Evolutionary conservation across 92 coral and sea anemone species (phyloP), one percentile per base, ranked within the genome.

Genomic region (Paramuricea clavata): DNA sequence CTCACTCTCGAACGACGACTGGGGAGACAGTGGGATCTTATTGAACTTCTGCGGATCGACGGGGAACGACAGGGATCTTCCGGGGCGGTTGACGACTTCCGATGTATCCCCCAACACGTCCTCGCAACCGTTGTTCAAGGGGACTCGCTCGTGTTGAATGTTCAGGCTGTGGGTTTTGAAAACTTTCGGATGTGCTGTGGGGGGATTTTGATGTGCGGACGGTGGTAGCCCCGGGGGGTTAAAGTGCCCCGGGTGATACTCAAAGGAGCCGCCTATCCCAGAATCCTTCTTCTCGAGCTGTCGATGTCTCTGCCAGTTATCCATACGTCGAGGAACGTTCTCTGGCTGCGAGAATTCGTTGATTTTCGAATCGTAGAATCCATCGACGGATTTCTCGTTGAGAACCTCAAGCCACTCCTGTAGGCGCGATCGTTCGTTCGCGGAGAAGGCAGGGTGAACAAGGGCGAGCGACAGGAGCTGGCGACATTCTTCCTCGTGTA

Each of bases 41-140:
- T 89, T 90, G 28, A 94, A 57, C 27, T 90, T 85, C 79, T 97
- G 98, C 30, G 99, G 99, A 86, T 97, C 99, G 64, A 90, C 99
- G 27, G 99, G 99, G 88, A 94, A 97, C 11, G 99, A 97, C 89
- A 93, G 94, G 95, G 99, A 97, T 94, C 99, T 89, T 93, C 98
- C 99, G 87, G 98, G 96, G 64, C 99, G 98, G 47, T 57, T 97
- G 71, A 94, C 95, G 73, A 97, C 86, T 27, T 88, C 94, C 17
- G 85, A 85, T 61, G 78, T 61, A 5, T 89, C 96, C 59, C 87
- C 94, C 43, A 43, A 67, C 61, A 83, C 87, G 61, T 93, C 98
- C 75, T 90, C 94, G 31, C 30, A 0, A 26, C 84, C 84, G 60
- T 79, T 79, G 35, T 32, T 43, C 0, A 33, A 22, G 0, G 72